Percentiles rank a stretch among this genome's conserved stretches.
Conservation (phyloP, 2,797 vertebrate species). For the Phoeniculus purpureus region DNA sequence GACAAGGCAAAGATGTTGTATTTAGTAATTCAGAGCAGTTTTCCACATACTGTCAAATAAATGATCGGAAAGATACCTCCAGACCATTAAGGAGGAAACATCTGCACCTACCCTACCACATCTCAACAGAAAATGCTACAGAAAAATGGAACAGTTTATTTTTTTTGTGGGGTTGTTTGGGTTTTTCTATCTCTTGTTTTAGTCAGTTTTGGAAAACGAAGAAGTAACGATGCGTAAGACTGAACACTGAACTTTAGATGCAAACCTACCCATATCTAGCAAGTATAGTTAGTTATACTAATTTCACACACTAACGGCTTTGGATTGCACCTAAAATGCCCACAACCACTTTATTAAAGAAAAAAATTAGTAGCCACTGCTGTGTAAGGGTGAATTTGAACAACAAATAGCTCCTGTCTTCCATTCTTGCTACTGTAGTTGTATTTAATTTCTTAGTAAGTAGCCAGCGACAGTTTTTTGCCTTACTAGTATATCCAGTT, state of each 20-base stretch:
- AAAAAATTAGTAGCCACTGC: neutral
- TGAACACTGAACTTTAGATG: neutral
- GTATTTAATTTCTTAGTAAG: neutral
- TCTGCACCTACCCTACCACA: neutral
- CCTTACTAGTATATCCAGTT: neutral
- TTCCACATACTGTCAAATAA: neutral
- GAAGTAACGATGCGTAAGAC: neutral
- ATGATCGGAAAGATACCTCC: slow-evolving; percentile 2
- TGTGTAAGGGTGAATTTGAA: neutral
- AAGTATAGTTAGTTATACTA: slow-evolving; percentile 35
- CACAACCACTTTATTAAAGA: neutral
- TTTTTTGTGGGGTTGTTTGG: neutral
- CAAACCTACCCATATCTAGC: slow-evolving; percentile 8
- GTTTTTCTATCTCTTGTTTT: neutral
- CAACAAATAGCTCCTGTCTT: neutral
- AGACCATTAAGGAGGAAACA: slow-evolving; percentile 3
- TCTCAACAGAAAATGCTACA: neutral
- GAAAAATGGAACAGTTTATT: neutral
- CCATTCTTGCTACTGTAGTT: neutral
- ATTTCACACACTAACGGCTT: slow-evolving; percentile 45
- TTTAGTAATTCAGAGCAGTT: slow-evolving; percentile 18
- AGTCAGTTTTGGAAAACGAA: neutral
- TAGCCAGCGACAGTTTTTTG: neutral
- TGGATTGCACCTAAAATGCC: neutral
- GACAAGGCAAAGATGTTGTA: neutral